These are phyloP conservation scores for Rhinatrema bivittatum DNA, from an alignment of 2,797 vertebrate genomes.

Conservation along the genomic window DNA sequence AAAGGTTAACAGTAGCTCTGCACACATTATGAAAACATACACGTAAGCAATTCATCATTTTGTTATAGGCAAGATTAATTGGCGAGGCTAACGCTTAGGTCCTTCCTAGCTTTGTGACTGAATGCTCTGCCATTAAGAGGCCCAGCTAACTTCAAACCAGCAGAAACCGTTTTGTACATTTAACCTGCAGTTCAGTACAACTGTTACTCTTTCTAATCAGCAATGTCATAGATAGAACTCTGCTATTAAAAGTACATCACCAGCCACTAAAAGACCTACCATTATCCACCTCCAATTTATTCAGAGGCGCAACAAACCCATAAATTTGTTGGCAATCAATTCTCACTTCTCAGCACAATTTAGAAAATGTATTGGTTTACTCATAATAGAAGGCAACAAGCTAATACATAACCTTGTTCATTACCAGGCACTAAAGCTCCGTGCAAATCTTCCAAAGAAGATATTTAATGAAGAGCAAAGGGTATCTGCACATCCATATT, in stretches of 20 bases:
- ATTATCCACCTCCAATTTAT: background rate
- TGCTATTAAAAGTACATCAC: constrained; percentile 18
- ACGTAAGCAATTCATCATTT: too few relatives aligned
- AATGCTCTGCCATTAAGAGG: too few relatives aligned
- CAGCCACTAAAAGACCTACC: background rate
- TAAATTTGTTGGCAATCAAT: constrained; percentile 22
- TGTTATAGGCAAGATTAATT: too few relatives aligned
- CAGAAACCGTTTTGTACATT: background rate
- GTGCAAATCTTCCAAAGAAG: background rate
- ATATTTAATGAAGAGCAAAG: constrained; percentile 5
- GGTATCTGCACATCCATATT: background rate
- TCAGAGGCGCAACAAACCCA: constrained; percentile 3
- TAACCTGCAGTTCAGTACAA: constrained; percentile 14
- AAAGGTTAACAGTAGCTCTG: too few relatives aligned
- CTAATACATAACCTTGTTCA: background rate
- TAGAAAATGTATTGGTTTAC: constrained; percentile 4
- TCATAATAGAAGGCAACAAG: constrained; percentile 5
- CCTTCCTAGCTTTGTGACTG: too few relatives aligned
- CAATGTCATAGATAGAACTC: background rate
- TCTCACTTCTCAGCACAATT: constrained; percentile 15
- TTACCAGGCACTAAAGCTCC: background rate
- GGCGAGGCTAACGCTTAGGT: too few relatives aligned
- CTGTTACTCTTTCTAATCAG: constrained; percentile 9
- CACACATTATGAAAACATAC: too few relatives aligned
- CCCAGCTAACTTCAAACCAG: constrained; percentile 8